Evolutionary conservation across 2,797 vertebrate species (phyloP).

Genomic region (Hippopotamyrus pictus): DNA sequence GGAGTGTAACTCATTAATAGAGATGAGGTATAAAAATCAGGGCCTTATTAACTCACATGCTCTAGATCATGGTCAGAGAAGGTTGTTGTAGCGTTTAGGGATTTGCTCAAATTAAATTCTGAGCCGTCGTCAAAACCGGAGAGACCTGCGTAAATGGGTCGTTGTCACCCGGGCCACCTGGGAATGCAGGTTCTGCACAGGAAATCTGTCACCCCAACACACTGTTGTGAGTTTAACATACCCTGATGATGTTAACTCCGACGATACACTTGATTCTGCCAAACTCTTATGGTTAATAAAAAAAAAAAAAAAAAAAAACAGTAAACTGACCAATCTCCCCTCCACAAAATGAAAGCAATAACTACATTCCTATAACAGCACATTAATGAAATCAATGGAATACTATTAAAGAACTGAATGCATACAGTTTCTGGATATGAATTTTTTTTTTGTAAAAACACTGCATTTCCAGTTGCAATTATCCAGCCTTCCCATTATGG

Average conservation of each 20-base stretch:
- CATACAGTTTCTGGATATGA: neutral
- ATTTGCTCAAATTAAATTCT: constrained; percentile 38
- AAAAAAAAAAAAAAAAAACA: constrained; percentile 14
- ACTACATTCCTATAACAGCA: neutral
- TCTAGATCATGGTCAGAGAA: neutral
- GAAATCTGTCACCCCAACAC: neutral
- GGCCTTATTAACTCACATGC: neutral
- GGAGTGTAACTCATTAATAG: neutral
- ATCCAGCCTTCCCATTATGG: neutral
- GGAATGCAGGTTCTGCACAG: neutral
- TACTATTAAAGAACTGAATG: neutral
- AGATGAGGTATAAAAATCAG: neutral
- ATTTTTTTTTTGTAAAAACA: neutral
- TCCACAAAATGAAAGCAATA: neutral
- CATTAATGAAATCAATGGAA: neutral
- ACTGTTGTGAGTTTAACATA: neutral
- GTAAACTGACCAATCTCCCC: neutral
- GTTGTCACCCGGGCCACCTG: neutral
- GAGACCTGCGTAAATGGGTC: constrained; percentile 35
- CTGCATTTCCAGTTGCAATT: constrained; percentile 21
- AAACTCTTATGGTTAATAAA: neutral
- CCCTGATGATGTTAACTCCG: neutral
- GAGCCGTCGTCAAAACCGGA: constrained; percentile 14
- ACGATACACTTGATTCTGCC: neutral
- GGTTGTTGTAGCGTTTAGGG: constrained; percentile 27